Conservation (phyloP, 2,888 invertebrate species). For the Bellardia bayeri region DNA sequence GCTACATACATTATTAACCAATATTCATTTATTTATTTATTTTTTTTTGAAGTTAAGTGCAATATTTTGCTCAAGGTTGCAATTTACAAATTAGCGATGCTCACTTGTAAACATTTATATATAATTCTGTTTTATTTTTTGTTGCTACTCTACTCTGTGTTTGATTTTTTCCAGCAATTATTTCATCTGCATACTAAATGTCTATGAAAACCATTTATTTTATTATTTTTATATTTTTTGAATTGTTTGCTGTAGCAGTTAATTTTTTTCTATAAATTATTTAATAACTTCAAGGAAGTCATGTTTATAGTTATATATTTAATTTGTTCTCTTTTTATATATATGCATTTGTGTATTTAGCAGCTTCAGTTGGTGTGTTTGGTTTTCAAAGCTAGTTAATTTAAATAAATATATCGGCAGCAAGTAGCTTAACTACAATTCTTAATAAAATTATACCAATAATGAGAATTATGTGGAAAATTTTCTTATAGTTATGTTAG, state of each 20-base stretch:
- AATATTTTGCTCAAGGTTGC: slow-evolving; percentile 72
- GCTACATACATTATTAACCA: neutral
- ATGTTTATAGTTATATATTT: slow-evolving; percentile 40
- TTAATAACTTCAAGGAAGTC: slow-evolving; percentile 72
- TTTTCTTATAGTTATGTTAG: neutral
- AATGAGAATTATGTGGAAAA: slow-evolving; percentile 68
- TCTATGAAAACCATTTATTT: slow-evolving; percentile 17
- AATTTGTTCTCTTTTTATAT: neutral
- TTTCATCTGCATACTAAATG: slow-evolving; percentile 10
- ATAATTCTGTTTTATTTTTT: slow-evolving; percentile 23
- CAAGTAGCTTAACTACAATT: slow-evolving; percentile 20
- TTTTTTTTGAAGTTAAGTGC: slow-evolving; percentile 63
- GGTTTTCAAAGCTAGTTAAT: slow-evolving; percentile 10
- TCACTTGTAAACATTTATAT: slow-evolving; percentile 65
- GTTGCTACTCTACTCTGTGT: neutral
- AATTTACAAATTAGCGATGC: slow-evolving; percentile 73
- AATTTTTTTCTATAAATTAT: slow-evolving; percentile 45
- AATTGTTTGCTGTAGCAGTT: neutral
- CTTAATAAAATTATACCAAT: slow-evolving; percentile 63
- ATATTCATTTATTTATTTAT: neutral
- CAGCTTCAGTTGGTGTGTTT: neutral
- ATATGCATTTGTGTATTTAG: neutral
- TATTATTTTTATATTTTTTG: neutral
- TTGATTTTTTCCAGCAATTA: slow-evolving; percentile 38
- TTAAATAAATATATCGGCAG: slow-evolving; percentile 11